Base-by-base conservation (phyloP, 1,140 invertebrate species). In the Scaptodrosophila lebanonensis region DNA sequence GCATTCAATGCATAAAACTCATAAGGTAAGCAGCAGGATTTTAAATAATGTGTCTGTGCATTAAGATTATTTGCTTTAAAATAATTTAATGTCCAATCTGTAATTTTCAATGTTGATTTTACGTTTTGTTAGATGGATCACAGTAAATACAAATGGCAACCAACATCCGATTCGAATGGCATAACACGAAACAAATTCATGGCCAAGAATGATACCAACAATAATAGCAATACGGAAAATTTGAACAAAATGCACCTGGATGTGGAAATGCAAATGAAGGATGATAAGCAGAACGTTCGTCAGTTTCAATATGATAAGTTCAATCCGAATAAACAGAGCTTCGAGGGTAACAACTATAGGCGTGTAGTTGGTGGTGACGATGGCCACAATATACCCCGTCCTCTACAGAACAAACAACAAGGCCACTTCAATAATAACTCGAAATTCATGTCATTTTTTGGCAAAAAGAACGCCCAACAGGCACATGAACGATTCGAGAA, bases 371-470 rank as follows among this genome's bases (percentile, higher is more conserved):
- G 30, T 9, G 44, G 7, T 27, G 35, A 1, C 39, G 3, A 5
- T 54, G 61, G 8, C 36, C 32, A 12, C 53, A 40, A 5, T 35
- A 29, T 29, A 38, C 15, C 32, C 5, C 30, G 48, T 1, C 50
- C 54, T 9, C 61, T 53, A 8, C n/a, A 4, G 62, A 48, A 17
- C 51, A 58, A 12, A 18, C n/a, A 2, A 20, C 59, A 36, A 3
- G 20, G 12, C 8, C 16, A 13, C 5, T 57, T 30, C 9, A 67
- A 63, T 22, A 71, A 60, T 32, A 82, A 75, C 35, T 85, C 83
- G 2, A 79, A 85, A 58, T 85, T 85, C 12, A 72, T 85, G 71
- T 58, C 83, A 20, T 85, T 85, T 25, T 85, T 85, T 47, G 60
- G 32, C 1, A 17, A 22, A 16, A 9, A 17, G 3, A 36, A 20